Evolutionary conservation across 1,140 invertebrate genomes (phyloP).

Genomic region (Pseudomyrmex gracilis): DNA sequence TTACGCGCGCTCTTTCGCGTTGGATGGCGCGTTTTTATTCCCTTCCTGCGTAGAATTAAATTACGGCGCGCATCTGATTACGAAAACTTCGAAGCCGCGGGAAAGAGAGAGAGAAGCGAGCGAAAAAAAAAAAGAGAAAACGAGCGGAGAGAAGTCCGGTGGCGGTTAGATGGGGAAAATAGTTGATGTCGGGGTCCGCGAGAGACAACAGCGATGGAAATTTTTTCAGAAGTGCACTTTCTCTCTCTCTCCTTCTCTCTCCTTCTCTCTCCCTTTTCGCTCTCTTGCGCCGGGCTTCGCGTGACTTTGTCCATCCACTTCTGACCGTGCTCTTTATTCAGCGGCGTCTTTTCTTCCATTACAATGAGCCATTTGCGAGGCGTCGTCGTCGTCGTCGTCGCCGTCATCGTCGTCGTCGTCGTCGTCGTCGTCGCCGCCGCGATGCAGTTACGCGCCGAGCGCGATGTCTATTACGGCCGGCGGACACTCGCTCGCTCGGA

Average conservation of each 20-base stretch:
- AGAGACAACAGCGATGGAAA: slow-evolving; percentile 42
- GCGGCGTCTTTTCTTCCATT: slow-evolving; percentile 53
- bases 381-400: slow-evolving; percentile 10
- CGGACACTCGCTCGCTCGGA: slow-evolving; percentile 45
- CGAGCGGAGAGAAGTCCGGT: neutral
- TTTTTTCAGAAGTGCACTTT: slow-evolving; percentile 51
- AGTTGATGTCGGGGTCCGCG: neutral
- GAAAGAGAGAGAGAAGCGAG: too few species aligned
- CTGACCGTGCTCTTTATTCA: slow-evolving; percentile 56
- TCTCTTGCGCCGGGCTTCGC: slow-evolving; percentile 41
- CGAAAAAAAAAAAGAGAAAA: neutral
- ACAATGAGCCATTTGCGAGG: slow-evolving; percentile 57
- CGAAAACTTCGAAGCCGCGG: slow-evolving; percentile 41
- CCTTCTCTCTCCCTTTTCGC: neutral
- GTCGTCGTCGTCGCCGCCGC: neutral
- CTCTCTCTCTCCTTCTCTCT: neutral
- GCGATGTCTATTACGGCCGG: slow-evolving; percentile 54
- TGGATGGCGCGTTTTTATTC: slow-evolving; percentile 46
- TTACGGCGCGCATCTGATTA: slow-evolving; percentile 59
- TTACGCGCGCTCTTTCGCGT: slow-evolving; percentile 43
- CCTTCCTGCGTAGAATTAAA: slow-evolving; percentile 49
- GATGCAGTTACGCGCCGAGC: slow-evolving; percentile 29
- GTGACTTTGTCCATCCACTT: slow-evolving; percentile 46
- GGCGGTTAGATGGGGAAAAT: slow-evolving; percentile 34
- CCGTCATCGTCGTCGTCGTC: neutral